These are phyloP conservation scores for Tolmerus cingulatus DNA, from an alignment of 2,888 invertebrate genomes.

Conservation along the genomic window DNA sequence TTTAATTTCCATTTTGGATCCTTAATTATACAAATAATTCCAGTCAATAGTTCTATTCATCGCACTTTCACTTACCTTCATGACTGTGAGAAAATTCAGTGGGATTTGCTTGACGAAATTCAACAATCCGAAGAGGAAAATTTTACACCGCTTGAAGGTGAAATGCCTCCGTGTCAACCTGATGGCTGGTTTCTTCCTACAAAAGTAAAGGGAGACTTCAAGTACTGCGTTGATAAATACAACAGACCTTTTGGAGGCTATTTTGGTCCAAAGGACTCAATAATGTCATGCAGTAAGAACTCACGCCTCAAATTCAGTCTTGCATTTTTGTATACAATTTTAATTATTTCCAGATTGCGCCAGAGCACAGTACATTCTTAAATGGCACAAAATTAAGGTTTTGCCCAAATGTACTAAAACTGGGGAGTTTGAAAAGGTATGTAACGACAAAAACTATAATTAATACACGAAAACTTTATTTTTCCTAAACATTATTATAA, in stretches of 20 bases:
- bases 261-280: constrained; percentile 55
- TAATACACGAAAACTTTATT: not conserved
- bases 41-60: constrained; percentile 61
- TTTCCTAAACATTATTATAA: not conserved
- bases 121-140: constrained; percentile 56
- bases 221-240: constrained; percentile 69
- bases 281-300: constrained; percentile 73
- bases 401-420: constrained; percentile 69
- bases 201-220: constrained; percentile 62
- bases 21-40: constrained; percentile 36
- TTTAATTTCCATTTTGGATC: not conserved
- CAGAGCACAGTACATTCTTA: constrained; percentile 65
- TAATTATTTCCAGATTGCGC: constrained; percentile 69
- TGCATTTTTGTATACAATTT: not conserved
- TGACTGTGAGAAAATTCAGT: constrained; percentile 61
- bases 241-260: constrained; percentile 67
- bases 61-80: constrained; percentile 59
- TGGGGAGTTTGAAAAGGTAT: constrained; percentile 68
- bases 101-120: constrained; percentile 56
- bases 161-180: constrained; percentile 64
- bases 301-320: not conserved
- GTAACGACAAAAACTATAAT: not conserved
- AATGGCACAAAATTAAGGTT: constrained; percentile 60
- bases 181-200: constrained; percentile 65
- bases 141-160: constrained; percentile 56